Percentiles rank a stretch among this genome's conserved stretches.
Evolutionary conservation across 2,888 invertebrate species (phyloP).

Genomic region (Plagodis dolabraria): DNA sequence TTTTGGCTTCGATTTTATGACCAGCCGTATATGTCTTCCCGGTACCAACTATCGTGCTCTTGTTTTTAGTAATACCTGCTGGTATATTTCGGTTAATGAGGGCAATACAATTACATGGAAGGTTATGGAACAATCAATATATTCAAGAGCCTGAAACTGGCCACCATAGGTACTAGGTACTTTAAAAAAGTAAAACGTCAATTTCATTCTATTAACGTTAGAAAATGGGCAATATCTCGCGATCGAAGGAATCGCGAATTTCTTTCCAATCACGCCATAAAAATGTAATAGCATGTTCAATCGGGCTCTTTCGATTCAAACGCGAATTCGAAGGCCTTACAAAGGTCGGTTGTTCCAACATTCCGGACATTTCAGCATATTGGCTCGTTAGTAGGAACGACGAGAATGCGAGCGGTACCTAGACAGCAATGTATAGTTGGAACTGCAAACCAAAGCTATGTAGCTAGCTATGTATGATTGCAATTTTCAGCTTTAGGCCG

Average conservation of each 20-base stretch:
- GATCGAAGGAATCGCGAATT: constrained; percentile 41
- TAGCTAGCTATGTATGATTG: no score
- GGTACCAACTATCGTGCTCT: no score
- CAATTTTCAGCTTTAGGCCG: no score
- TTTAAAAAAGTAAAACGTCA: constrained; percentile 3
- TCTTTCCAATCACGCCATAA: constrained; percentile 55
- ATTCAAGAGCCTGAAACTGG: no score
- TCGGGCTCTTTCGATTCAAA: constrained; percentile 61
- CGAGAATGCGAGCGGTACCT: constrained; percentile 41
- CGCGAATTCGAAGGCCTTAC: constrained; percentile 17
- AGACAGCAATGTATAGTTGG: constrained; percentile 10
- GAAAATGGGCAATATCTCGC: constrained; percentile 44
- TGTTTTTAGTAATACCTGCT: no score
- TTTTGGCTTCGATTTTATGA: no score
- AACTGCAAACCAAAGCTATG: no score
- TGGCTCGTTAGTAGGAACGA: constrained; percentile 62
- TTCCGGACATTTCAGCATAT: constrained; percentile 61
- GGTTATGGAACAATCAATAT: no score
- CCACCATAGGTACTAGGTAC: no score
- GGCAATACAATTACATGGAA: no score
- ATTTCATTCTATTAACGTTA: constrained; percentile 44
- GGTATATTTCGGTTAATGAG: no score
- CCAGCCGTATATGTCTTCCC: no score
- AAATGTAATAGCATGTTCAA: constrained; percentile 62
- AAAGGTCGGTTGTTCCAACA: constrained; percentile 28